Conservation (phyloP, 2,888 invertebrate genomes). For the Drosophila algonquin region DNA sequence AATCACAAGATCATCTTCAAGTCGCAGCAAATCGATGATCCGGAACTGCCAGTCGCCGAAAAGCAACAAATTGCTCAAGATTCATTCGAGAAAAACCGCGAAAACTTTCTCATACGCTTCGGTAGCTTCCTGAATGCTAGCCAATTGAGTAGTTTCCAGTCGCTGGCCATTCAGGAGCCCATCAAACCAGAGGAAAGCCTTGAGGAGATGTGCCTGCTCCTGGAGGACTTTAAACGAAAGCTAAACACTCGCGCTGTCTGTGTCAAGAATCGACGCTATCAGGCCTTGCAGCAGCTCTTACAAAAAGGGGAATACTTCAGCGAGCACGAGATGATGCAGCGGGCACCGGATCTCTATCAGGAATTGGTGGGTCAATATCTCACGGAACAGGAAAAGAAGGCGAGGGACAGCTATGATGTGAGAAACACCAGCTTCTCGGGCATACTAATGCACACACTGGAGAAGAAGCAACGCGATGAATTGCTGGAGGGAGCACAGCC, state of each 20-base stretch:
- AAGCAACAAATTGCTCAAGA: constrained; percentile 89
- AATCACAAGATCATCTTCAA: constrained; percentile 87
- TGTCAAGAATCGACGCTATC: constrained; percentile 91
- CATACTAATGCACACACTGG: constrained; percentile 92
- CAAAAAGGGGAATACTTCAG: constrained; percentile 90
- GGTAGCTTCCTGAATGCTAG: constrained; percentile 88
- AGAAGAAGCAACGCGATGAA: constrained; percentile 88
- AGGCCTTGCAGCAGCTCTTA: constrained; percentile 90
- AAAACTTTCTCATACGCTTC: constrained; percentile 90
- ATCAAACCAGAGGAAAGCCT: constrained; percentile 74
- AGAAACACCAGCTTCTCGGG: constrained; percentile 87
- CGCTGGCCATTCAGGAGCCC: constrained; percentile 71
- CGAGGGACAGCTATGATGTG: constrained; percentile 86
- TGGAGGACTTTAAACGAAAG: constrained; percentile 87
- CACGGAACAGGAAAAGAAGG: constrained; percentile 89
- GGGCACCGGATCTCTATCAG: constrained; percentile 95
- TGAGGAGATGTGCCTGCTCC: constrained; percentile 87
- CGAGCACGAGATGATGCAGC: constrained; percentile 96
- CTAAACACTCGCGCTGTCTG: constrained; percentile 85
- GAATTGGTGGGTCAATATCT: constrained; percentile 94
- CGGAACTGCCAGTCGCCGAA: constrained; percentile 88
- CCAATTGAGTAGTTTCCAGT: constrained; percentile 89
- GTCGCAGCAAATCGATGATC: constrained; percentile 92
- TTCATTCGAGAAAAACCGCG: constrained; percentile 87
- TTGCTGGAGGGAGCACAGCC: constrained; percentile 80